These are phyloP conservation scores for Galeopsomyia nigrocyanea DNA, from an alignment of 2,888 invertebrate species.

Conservation along the genomic window DNA sequence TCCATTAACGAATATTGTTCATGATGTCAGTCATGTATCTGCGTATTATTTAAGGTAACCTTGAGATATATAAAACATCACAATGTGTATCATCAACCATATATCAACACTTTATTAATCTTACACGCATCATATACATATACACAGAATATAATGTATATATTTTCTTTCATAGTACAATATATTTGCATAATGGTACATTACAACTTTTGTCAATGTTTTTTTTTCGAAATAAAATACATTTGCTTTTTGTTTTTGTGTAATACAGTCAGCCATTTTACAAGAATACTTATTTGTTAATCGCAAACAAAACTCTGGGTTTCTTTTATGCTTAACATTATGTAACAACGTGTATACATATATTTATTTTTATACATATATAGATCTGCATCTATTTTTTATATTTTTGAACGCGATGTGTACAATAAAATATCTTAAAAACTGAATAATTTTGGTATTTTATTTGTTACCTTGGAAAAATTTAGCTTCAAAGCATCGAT, in stretches of 20 bases:
- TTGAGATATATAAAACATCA: conserved; percentile 7
- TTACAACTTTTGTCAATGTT: conserved; percentile 50
- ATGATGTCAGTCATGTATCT: not conserved
- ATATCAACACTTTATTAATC: conserved; percentile 64
- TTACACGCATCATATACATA: conserved; percentile 60
- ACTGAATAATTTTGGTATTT: not conserved
- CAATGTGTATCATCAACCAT: conserved; percentile 54
- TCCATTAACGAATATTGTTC: conserved; percentile 7
- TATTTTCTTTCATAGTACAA: conserved; percentile 56
- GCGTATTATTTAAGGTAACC: not conserved
- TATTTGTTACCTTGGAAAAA: not conserved
- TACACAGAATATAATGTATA: conserved; percentile 56
- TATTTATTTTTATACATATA: conserved; percentile 42
- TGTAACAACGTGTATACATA: conserved; percentile 55
- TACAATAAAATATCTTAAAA: conserved; percentile 41
- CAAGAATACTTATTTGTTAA: conserved; percentile 46
- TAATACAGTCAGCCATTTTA: conserved; percentile 49
- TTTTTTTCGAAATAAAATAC: conserved; percentile 47
- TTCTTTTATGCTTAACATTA: conserved; percentile 50
- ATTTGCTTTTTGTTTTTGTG: conserved; percentile 43
- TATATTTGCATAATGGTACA: conserved; percentile 57
- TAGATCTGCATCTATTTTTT: conserved; percentile 39
- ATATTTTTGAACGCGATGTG: conserved; percentile 43
- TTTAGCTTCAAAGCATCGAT: not conserved
- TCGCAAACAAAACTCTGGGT: conserved; percentile 40